Evolutionary conservation across 2,888 invertebrate genomes (phyloP).

Genomic region (Leuctra nigra): DNA sequence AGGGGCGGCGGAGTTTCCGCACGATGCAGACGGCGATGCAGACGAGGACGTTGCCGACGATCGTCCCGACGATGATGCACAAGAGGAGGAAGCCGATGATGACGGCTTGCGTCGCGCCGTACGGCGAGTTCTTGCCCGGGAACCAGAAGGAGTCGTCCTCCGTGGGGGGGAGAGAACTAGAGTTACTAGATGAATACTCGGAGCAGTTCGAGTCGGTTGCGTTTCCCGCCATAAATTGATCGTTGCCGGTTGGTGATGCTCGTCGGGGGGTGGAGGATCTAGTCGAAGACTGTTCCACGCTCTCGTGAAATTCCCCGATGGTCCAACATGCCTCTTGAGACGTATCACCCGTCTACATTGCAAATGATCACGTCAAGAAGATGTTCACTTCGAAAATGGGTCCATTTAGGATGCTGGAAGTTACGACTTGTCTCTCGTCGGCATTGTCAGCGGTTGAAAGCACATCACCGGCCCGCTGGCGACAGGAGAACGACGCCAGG

Average conservation of each 20-base stretch:
- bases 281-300: neutral
- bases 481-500: too few species aligned
- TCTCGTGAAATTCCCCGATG: neutral
- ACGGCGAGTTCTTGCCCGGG: slow-evolving; percentile 41
- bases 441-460: too few species aligned
- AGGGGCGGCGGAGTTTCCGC: slow-evolving; percentile 79
- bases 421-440: too few species aligned
- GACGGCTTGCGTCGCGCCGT: slow-evolving; percentile 48
- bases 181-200: too few species aligned
- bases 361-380: too few species aligned
- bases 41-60: slow-evolving; percentile 86
- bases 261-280: neutral
- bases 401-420: too few species aligned
- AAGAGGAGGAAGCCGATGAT: slow-evolving; percentile 50
- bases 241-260: neutral
- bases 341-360: too few species aligned
- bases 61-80: slow-evolving; percentile 66
- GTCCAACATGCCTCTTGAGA: too few species aligned
- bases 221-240: slow-evolving; percentile 15
- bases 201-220: neutral
- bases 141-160: slow-evolving; percentile 35
- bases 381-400: too few species aligned
- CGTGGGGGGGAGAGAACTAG: neutral
- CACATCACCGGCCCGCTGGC: too few species aligned
- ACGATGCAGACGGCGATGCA: slow-evolving; percentile 95